phyloP scores from a whole-genome alignment of 2,113 vertebrate species.

The Lepus timidus region DNA sequence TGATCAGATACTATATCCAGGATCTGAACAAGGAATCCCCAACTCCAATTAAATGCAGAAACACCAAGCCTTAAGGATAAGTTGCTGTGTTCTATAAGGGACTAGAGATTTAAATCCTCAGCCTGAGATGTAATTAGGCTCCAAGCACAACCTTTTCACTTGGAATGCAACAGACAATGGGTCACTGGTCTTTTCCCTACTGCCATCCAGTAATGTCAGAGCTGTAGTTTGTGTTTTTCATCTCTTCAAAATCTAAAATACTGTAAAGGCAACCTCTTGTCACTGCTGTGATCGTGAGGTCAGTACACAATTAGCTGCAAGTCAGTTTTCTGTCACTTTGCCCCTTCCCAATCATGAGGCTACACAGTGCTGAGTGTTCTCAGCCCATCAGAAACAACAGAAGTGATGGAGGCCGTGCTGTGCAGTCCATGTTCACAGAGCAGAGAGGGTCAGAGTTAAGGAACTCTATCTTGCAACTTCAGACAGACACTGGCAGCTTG shows the following conservation, averaged over 20 bases:
- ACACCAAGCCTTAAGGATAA: neutral
- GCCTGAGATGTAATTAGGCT: neutral
- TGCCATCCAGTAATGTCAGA: neutral
- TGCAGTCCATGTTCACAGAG: neutral
- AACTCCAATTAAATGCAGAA: constrained; percentile 23
- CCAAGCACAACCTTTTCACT: neutral
- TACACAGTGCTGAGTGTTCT: neutral
- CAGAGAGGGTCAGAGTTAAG: neutral
- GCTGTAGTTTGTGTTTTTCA: constrained; percentile 31
- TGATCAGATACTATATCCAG: neutral
- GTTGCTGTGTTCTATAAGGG: neutral
- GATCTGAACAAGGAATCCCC: neutral
- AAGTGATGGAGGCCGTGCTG: neutral
- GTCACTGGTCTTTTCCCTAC: neutral
- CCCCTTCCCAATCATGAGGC: neutral
- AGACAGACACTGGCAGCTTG: neutral
- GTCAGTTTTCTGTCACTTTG: constrained; percentile 14
- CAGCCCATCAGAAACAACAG: neutral
- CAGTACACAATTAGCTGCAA: constrained; percentile 15
- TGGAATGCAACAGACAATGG: neutral
- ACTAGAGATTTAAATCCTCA: neutral
- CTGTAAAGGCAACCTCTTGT: neutral
- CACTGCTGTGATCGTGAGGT: neutral
- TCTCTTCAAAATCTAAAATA: constrained; percentile 22
- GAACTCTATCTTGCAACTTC: neutral